Evolutionary conservation across 2,113 vertebrate genomes (phyloP).

Genomic region (Brachyhypopomus gauderio): DNA sequence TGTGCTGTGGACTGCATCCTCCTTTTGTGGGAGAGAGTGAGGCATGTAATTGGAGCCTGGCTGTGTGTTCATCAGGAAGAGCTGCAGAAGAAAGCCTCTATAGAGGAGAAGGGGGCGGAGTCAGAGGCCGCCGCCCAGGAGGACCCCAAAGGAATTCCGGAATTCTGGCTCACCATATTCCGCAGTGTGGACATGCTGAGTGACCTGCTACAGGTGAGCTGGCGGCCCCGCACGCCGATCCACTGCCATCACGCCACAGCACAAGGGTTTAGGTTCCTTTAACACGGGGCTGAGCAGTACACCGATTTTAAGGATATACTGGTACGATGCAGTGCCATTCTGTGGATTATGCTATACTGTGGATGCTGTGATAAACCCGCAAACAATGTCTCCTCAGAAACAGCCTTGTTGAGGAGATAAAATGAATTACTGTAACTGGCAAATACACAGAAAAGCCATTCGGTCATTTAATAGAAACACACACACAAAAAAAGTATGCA

Average conservation of each 20-base stretch:
- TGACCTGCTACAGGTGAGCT: slow-evolving; percentile 89
- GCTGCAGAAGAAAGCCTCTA: slow-evolving; percentile 84
- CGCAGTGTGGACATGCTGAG: slow-evolving; percentile 97
- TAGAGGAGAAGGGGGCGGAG: slow-evolving; percentile 80
- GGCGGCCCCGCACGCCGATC: too few relatives aligned
- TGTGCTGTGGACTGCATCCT: background rate
- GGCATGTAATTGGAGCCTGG: slow-evolving; percentile 27
- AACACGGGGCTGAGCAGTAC: too few relatives aligned
- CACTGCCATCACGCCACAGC: background rate
- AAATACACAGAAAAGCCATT: too few relatives aligned
- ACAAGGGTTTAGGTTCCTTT: background rate
- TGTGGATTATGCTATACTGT: too few relatives aligned
- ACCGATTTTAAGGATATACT: too few relatives aligned
- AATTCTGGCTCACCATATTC: slow-evolving; percentile 98
- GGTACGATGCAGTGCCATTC: too few relatives aligned
- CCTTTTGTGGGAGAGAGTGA: background rate
- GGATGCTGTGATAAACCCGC: too few relatives aligned
- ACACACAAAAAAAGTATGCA: too few relatives aligned
- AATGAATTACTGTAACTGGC: too few relatives aligned
- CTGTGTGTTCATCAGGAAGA: slow-evolving; percentile 74
- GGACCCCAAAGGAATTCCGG: slow-evolving; percentile 89
- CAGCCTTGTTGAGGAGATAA: too few relatives aligned
- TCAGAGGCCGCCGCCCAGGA: slow-evolving; percentile 72
- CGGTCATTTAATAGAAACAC: too few relatives aligned
- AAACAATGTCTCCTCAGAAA: too few relatives aligned